Conservation (phyloP, 1,140 invertebrate species). For the Delia radicum region DNA sequence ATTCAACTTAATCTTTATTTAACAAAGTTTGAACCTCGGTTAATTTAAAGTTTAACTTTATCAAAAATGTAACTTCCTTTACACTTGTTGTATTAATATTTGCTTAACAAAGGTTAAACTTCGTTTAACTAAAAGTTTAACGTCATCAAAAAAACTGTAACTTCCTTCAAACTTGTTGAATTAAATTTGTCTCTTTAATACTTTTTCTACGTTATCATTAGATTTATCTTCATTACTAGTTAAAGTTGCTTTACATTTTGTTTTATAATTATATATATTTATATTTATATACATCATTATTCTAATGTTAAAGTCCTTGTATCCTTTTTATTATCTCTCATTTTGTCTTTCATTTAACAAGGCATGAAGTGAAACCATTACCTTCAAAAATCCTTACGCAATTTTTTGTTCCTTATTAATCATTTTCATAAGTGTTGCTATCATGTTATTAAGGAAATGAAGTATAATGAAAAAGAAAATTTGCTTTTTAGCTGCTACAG, state of each 20-base stretch:
- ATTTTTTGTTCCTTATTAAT: neutral
- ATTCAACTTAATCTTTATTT: too few relatives aligned
- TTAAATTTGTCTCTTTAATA: neutral
- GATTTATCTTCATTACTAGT: neutral
- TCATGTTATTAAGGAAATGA: neutral
- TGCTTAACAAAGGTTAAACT: too few relatives aligned
- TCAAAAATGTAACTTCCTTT: too few relatives aligned
- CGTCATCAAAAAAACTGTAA: too few relatives aligned
- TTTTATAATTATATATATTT: neutral
- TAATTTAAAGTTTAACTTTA: too few relatives aligned
- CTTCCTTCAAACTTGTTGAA: neutral
- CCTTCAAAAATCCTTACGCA: neutral
- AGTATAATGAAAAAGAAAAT: neutral
- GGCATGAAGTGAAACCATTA: neutral
- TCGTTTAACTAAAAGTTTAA: too few relatives aligned
- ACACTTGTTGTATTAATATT: too few relatives aligned
- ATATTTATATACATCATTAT: constrained; percentile 3
- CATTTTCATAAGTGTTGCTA: neutral
- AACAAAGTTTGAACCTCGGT: too few relatives aligned
- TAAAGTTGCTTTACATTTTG: neutral
- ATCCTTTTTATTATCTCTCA: neutral
- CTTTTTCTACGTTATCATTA: neutral
- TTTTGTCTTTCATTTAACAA: neutral
- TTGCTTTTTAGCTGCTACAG: neutral
- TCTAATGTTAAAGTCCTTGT: neutral